Percentiles rank a stretch among this genome's conserved stretches.
Conservation (phyloP, 2,888 invertebrate species). For the Nomada hirtipes region DNA sequence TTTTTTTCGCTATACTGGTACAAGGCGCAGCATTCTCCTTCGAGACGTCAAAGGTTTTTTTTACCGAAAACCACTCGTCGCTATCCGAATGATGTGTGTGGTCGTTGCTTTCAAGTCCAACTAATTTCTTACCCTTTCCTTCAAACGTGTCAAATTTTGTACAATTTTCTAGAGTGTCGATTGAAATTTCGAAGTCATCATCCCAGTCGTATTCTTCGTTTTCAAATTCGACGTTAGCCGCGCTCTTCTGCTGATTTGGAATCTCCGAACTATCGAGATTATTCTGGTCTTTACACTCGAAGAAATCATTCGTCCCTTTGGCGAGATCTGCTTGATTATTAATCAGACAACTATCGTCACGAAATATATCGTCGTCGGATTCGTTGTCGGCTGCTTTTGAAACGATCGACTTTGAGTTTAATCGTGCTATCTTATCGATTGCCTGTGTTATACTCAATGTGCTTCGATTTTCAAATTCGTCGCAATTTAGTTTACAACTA, state of each 20-base stretch:
- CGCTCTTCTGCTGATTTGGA: not conserved
- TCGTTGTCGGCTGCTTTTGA: constrained; percentile 15
- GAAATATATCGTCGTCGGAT: constrained; percentile 76
- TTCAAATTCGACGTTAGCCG: not conserved
- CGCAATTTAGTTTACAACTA: not conserved
- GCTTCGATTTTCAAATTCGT: not conserved
- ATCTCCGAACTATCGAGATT: not conserved
- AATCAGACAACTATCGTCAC: constrained; percentile 19
- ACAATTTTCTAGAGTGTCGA: not conserved
- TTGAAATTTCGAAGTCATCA: constrained; percentile 67
- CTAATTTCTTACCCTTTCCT: not conserved
- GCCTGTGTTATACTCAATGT: constrained; percentile 59
- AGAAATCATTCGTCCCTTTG: not conserved
- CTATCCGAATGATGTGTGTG: not conserved
- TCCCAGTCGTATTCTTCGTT: constrained; percentile 71
- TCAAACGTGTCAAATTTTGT: not conserved
- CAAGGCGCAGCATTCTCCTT: not conserved
- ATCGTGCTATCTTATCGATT: constrained; percentile 42
- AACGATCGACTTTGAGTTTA: constrained; percentile 26
- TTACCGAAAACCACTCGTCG: not conserved
- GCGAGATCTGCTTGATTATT: not conserved
- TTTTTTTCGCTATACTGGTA: constrained; percentile 36
- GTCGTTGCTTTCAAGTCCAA: not conserved
- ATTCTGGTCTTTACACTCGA: not conserved
- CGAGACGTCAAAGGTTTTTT: not conserved